A percentile compares a stretch with the other conserved stretches of the same genome.
phyloP scores from a whole-genome alignment of 2,113 vertebrate species.

The Gasterosteus aculeatus region DNA sequence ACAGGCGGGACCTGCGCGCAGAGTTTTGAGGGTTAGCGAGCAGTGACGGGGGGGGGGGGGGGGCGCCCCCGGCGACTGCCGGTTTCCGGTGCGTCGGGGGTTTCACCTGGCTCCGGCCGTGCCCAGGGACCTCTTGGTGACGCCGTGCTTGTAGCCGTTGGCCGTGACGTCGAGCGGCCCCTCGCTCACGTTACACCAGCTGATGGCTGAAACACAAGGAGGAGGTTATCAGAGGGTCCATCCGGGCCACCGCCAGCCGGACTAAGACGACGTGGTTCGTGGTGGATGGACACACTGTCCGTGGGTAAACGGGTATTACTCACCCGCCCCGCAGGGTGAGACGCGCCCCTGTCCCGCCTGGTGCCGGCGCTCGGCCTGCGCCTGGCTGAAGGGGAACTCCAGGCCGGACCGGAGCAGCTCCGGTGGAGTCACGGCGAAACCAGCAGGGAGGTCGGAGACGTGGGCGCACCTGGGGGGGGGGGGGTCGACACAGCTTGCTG shows the following conservation, averaged over 20 bases:
- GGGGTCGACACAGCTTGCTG: background rate
- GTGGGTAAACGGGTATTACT: background rate
- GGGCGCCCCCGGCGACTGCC: background rate
- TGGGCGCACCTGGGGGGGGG: constrained; percentile 84
- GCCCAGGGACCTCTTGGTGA: constrained; percentile 86
- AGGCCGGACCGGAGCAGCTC: constrained; percentile 85
- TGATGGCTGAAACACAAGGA: constrained; percentile 84
- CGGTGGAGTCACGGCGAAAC: constrained; percentile 79
- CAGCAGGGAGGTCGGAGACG: constrained; percentile 81
- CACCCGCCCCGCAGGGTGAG: constrained; percentile 91
- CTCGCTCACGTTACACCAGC: constrained; percentile 90
- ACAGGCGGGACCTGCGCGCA: constrained; percentile 86
- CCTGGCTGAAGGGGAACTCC: constrained; percentile 87
- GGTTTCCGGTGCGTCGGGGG: too few species aligned
- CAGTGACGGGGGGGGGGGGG: too few species aligned
- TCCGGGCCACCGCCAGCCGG: too few species aligned
- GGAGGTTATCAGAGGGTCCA: too few species aligned
- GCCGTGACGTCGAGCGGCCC: constrained; percentile 93
- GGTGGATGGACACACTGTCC: too few species aligned
- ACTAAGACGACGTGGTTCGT: too few species aligned
- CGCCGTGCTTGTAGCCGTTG: constrained; percentile 92
- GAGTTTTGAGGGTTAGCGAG: background rate
- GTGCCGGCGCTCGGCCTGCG: constrained; percentile 71
- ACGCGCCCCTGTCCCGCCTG: constrained; percentile 75
- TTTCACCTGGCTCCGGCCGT: constrained; percentile 83